Conservation (phyloP, 2,888 invertebrate genomes). For the Metellina segmentata region DNA sequence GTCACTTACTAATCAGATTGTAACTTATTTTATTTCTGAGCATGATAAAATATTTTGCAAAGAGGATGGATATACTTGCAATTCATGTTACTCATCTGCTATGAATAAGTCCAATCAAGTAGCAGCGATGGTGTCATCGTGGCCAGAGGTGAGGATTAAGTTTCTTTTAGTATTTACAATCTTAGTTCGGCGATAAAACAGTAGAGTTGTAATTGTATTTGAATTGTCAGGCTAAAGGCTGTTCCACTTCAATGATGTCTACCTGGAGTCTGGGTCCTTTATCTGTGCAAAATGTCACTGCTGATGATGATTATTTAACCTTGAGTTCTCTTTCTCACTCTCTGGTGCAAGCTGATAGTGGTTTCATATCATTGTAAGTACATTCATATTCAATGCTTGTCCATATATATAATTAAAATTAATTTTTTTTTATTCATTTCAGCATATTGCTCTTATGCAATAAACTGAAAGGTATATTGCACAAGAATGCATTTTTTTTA, state of each 20-base stretch:
- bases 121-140: conserved; percentile 70
- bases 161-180: background rate
- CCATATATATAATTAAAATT: background rate
- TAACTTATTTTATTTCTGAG: conserved; percentile 81
- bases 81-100: conserved; percentile 32
- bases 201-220: background rate
- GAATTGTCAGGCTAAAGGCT: conserved; percentile 53
- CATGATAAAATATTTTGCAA: conserved; percentile 81
- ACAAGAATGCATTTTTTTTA: too few species aligned
- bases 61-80: conserved; percentile 33
- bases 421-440: background rate
- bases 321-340: conserved; percentile 52
- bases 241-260: conserved; percentile 56
- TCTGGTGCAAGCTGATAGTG: conserved; percentile 13
- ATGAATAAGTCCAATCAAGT: conserved; percentile 54
- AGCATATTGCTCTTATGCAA: too few species aligned
- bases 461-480: too few species aligned
- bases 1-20: conserved; percentile 82
- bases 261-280: conserved; percentile 70
- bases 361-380: conserved; percentile 49
- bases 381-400: background rate
- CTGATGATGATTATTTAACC: conserved; percentile 52
- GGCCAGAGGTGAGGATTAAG: conserved; percentile 62
- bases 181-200: background rate
- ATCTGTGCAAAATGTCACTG: conserved; percentile 32